Evolutionary conservation across 1,140 invertebrate genomes (phyloP).

Genomic region (Hypsibius dujardini): DNA sequence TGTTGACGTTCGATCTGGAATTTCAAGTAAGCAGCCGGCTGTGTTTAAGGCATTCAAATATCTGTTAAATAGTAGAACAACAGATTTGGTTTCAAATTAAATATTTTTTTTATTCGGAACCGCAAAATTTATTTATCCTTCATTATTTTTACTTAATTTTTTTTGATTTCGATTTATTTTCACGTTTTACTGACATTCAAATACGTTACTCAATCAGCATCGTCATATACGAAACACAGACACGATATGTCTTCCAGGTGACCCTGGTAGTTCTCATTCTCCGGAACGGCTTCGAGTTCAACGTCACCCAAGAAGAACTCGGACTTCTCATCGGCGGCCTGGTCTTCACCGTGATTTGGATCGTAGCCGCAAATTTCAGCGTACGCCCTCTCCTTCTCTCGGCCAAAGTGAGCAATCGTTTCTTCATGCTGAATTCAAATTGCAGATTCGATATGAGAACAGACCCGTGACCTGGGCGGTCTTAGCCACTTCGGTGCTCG

Average conservation of each 20-base stretch:
- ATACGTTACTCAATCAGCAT: too few species aligned
- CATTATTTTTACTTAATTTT: too few species aligned
- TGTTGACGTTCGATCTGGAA: conserved; percentile 5
- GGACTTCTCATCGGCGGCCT: neutral
- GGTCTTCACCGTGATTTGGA: neutral
- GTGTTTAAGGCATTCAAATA: neutral
- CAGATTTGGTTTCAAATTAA: too few species aligned
- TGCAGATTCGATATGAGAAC: neutral
- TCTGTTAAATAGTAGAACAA: too few species aligned
- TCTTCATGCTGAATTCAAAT: neutral
- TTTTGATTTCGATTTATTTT: too few species aligned
- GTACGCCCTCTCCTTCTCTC: neutral
- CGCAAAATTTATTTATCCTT: too few species aligned
- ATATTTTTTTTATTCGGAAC: too few species aligned
- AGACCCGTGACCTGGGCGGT: neutral
- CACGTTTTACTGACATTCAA: too few species aligned
- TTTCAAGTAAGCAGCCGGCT: conserved; percentile 7
- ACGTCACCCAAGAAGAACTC: neutral
- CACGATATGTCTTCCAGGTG: conserved; percentile 3
- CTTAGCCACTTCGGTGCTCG: neutral
- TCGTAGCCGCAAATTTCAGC: neutral
- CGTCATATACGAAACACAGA: too few species aligned
- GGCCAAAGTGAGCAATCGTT: neutral
- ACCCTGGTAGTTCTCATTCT: conserved; percentile 6
- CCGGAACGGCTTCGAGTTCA: conserved; percentile 2